Evolutionary conservation across 2,888 invertebrate species (phyloP).

Genomic region (Hermodice carunculata): DNA sequence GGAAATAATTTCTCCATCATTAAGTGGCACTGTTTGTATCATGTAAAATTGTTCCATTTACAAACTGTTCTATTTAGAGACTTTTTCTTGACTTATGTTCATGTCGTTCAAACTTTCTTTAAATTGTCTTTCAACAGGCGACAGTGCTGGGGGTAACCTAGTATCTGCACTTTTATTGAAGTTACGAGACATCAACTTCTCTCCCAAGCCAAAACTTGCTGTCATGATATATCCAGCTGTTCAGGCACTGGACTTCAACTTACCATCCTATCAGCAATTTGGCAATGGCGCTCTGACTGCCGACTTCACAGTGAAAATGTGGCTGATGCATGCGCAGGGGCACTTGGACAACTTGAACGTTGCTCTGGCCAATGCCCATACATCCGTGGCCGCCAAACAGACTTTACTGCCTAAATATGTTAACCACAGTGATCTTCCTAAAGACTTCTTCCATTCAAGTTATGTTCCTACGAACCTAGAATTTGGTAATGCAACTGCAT

Average conservation of each 20-base stretch:
- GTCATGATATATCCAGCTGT: constrained; percentile 17
- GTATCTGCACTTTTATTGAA: constrained; percentile 5
- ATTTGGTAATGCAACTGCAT: background rate
- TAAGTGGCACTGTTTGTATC: too few relatives aligned
- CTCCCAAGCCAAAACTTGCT: background rate
- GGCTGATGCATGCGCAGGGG: constrained; percentile 10
- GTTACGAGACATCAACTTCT: background rate
- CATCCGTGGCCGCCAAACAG: background rate
- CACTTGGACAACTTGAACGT: background rate
- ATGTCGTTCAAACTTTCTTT: too few relatives aligned
- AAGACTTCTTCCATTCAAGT: background rate
- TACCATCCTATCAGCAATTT: constrained; percentile 17
- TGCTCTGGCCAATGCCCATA: constrained; percentile 5
- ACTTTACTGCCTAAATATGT: background rate
- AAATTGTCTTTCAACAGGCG: too few relatives aligned
- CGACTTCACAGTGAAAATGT: too few relatives aligned
- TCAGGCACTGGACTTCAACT: constrained; percentile 13
- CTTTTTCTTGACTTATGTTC: too few relatives aligned
- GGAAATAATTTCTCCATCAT: too few relatives aligned
- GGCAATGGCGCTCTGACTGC: constrained; percentile 4
- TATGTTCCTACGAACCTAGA: background rate
- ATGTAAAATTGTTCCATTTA: too few relatives aligned
- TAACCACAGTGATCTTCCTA: background rate
- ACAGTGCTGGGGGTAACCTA: constrained; percentile 30
- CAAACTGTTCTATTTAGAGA: too few relatives aligned